A percentile compares a stretch with the other conserved stretches of the same genome.
Evolutionary conservation across 2,113 vertebrate genomes (phyloP).

Genomic region (Apeltes quadracus): DNA sequence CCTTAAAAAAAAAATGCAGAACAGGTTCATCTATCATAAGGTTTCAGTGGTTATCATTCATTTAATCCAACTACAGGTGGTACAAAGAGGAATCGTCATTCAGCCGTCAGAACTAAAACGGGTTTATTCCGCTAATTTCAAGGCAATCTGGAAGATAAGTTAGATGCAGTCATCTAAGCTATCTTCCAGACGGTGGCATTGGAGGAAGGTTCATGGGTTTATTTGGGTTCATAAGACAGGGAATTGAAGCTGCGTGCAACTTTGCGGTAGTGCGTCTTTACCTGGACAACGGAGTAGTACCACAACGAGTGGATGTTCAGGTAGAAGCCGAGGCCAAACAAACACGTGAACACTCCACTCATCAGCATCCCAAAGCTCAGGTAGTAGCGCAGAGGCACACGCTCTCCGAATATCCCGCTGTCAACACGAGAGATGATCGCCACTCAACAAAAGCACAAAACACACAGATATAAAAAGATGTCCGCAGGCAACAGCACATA

Average conservation of each 20-base stretch:
- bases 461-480: background rate
- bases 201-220: background rate
- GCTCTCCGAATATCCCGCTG: constrained; percentile 96
- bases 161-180: too few species aligned
- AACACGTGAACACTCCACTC: constrained; percentile 89
- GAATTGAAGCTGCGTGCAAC: background rate
- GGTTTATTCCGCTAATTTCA: background rate
- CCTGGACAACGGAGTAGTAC: constrained; percentile 93
- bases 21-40: background rate
- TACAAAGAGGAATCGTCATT: background rate
- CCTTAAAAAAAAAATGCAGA: background rate
- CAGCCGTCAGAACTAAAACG: background rate
- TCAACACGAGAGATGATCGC: background rate
- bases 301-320: constrained; percentile 90
- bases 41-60: background rate
- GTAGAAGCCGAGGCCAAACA: constrained; percentile 93
- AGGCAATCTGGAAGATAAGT: too few species aligned
- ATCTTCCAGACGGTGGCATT: background rate
- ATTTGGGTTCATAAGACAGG: background rate
- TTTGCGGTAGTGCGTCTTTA: constrained; percentile 53
- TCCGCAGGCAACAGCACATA: constrained; percentile 9
- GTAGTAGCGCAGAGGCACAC: constrained; percentile 94
- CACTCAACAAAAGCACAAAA: background rate
- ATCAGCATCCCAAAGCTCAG: constrained; percentile 90
- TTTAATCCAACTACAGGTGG: background rate